Conservation (phyloP, 2,113 vertebrate species). For the Bubo blakistoni region DNA sequence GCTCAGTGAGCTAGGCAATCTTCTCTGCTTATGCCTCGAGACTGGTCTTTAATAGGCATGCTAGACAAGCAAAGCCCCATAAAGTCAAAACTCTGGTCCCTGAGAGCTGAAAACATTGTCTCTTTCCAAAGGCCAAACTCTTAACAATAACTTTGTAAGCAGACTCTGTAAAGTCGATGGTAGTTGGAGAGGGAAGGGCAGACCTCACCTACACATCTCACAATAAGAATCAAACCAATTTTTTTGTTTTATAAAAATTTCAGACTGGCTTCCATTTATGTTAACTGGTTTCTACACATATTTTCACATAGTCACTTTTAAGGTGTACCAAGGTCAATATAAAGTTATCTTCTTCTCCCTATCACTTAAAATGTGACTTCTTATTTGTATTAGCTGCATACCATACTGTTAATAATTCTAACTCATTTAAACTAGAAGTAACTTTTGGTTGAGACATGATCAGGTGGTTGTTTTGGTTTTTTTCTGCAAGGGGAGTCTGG, state of each 20-base stretch:
- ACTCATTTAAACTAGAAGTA: not conserved
- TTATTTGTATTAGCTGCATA: not conserved
- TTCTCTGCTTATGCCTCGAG: not conserved
- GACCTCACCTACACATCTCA: not conserved
- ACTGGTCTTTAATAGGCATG: not conserved
- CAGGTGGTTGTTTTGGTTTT: not conserved
- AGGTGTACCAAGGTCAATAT: not conserved
- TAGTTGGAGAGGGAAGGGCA: not conserved
- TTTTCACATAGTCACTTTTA: not conserved
- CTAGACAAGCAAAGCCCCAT: not conserved
- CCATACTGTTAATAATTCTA: not conserved
- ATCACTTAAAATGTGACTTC: not conserved
- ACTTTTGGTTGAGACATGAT: not conserved
- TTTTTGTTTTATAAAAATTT: not conserved
- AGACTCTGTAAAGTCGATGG: rapidly evolving
- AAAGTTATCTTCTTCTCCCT: not conserved
- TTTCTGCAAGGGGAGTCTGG: not conserved
- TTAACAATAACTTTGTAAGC: not conserved
- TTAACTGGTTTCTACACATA: not conserved
- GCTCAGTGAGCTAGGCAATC: not conserved
- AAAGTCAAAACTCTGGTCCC: not conserved
- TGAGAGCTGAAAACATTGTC: not conserved
- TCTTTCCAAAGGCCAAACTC: not conserved
- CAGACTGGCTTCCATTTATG: not conserved
- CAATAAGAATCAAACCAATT: not conserved